A percentile compares a stretch with the other conserved stretches of the same genome.
phyloP scores from a whole-genome alignment of 2,888 invertebrate species.

The Cancer borealis region DNA sequence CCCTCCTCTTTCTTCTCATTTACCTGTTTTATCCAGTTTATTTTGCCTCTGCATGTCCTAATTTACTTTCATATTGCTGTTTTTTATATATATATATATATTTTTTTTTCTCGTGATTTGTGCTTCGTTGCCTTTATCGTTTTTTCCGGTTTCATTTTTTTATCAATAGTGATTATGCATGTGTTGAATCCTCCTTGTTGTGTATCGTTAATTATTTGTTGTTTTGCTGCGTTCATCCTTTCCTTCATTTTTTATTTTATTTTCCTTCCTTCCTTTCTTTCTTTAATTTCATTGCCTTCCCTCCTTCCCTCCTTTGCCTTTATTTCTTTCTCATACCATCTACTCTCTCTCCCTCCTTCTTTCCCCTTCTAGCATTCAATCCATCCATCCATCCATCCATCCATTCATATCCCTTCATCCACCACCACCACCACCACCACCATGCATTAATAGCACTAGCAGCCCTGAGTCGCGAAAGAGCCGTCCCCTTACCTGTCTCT shows the following conservation, averaged over 20 bases:
- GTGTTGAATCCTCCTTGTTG: background rate
- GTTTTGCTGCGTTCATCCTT: background rate
- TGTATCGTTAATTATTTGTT: background rate
- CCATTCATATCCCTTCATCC: background rate
- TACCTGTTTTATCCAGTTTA: background rate
- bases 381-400: background rate
- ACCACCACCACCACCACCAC: conserved; percentile 14
- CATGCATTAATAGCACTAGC: background rate
- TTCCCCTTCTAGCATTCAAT: background rate
- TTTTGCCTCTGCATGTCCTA: background rate
- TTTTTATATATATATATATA: background rate
- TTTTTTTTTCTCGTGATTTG: background rate
- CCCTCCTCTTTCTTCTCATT: background rate
- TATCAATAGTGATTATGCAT: background rate
- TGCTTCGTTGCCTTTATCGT: background rate
- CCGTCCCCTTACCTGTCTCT: background rate
- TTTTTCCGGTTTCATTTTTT: background rate
- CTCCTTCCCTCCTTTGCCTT: background rate
- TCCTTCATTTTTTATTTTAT: background rate
- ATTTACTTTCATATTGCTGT: background rate
- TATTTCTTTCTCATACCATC: background rate
- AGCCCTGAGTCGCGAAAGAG: background rate
- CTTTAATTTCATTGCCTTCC: background rate
- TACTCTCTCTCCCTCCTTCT: background rate
- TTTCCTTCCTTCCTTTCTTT: background rate